Percentiles rank a stretch among this genome's conserved stretches.
Evolutionary conservation across 2,888 invertebrate species (phyloP).

Genomic region (Allacma fusca): DNA sequence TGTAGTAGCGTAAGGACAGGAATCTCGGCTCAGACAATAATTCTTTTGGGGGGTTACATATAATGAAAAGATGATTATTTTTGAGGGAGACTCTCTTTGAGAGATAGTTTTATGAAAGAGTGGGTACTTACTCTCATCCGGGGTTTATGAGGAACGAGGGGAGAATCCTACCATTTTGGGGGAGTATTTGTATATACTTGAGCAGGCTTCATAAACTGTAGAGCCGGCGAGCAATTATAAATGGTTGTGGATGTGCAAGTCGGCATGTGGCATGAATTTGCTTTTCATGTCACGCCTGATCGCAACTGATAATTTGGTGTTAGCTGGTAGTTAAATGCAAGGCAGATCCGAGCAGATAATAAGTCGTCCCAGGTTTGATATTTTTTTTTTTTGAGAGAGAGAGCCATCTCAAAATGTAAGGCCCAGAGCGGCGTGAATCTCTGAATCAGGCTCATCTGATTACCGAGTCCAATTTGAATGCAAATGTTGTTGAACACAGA

Average conservation of each 20-base stretch:
- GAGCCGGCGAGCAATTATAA: slow-evolving; percentile 6
- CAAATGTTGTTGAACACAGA: slow-evolving; percentile 68
- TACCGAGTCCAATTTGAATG: background rate
- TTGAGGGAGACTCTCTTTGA: background rate
- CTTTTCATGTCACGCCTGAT: slow-evolving; percentile 13
- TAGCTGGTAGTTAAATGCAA: background rate
- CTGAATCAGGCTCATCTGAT: slow-evolving; percentile 38
- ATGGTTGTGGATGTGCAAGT: slow-evolving; percentile 5
- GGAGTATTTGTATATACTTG: background rate
- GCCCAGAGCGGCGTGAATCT: background rate
- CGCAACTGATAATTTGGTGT: slow-evolving; percentile 12
- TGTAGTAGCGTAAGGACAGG: too few relatives aligned
- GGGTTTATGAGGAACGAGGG: background rate
- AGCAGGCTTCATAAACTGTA: background rate
- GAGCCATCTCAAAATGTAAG: too few relatives aligned
- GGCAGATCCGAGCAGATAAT: too few relatives aligned
- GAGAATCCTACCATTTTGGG: background rate
- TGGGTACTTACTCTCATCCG: background rate
- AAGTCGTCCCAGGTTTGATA: too few relatives aligned
- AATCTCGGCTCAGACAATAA: background rate
- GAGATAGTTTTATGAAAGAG: slow-evolving; percentile 5
- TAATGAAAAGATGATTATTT: slow-evolving; percentile 16
- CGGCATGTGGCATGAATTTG: slow-evolving; percentile 13
- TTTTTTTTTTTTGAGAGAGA: too few relatives aligned
- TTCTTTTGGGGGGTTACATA: background rate